A percentile compares a stretch with the other conserved stretches of the same genome.
These are phyloP conservation scores for Labeo rohita DNA, from an alignment of 2,113 vertebrate species.

Conservation along the genomic window DNA sequence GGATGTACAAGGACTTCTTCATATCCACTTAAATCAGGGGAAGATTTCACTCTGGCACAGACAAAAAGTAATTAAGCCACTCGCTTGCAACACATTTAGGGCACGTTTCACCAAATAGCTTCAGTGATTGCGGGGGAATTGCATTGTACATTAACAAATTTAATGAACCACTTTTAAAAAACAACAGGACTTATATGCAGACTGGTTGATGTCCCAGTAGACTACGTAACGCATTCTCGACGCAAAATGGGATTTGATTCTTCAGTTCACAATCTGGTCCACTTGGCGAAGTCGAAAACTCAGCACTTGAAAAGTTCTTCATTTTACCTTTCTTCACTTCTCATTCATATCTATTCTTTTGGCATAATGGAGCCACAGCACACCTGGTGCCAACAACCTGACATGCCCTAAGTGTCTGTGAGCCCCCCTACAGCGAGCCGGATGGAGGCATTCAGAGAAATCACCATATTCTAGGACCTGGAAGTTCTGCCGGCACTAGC, in stretches of 20 bases:
- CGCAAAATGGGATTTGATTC: background rate
- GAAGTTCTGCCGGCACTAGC: slow-evolving; percentile 48
- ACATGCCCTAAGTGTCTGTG: slow-evolving; percentile 29
- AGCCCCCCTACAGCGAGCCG: slow-evolving; percentile 50
- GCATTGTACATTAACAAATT: slow-evolving; percentile 15
- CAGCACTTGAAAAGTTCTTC: background rate
- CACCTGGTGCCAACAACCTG: slow-evolving; percentile 56
- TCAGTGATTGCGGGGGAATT: background rate
- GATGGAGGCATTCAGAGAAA: slow-evolving; percentile 51
- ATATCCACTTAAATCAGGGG: slow-evolving; percentile 67
- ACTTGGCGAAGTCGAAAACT: slow-evolving; percentile 1
- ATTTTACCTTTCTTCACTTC: slow-evolving; percentile 28
- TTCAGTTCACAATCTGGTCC: background rate
- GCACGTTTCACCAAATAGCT: slow-evolving; percentile 7
- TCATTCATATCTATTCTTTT: slow-evolving; percentile 31
- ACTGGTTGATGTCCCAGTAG: background rate
- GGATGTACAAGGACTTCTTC: slow-evolving; percentile 66
- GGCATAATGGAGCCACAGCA: slow-evolving; percentile 45
- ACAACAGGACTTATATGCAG: background rate
- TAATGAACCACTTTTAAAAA: slow-evolving; percentile 27
- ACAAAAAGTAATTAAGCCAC: slow-evolving; percentile 55
- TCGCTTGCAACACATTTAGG: slow-evolving; percentile 7
- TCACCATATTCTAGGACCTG: slow-evolving; percentile 40
- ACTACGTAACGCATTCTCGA: background rate
- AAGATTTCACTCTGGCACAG: slow-evolving; percentile 53